Conservation (phyloP, 2,888 invertebrate genomes). For the Adela reaumurella region DNA sequence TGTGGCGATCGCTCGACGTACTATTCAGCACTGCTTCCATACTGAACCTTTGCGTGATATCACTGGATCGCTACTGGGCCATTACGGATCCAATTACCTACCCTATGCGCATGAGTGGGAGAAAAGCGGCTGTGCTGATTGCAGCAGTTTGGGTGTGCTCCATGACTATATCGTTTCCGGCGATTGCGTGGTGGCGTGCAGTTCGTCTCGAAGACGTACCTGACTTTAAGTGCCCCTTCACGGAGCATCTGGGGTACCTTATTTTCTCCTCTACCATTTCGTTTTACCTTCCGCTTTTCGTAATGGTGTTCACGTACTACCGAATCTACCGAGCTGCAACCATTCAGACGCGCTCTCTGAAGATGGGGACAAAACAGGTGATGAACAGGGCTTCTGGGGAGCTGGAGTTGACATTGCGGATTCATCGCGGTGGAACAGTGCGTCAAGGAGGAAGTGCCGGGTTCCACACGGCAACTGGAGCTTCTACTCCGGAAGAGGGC, state of each 20-base stretch:
- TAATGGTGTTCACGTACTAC: constrained; percentile 98
- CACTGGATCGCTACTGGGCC: constrained; percentile 96
- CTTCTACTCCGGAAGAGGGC: constrained; percentile 66
- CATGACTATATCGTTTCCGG: constrained; percentile 95
- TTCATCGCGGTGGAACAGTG: constrained; percentile 86
- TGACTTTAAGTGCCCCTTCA: constrained; percentile 88
- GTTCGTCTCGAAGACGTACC: constrained; percentile 79
- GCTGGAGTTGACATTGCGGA: constrained; percentile 82
- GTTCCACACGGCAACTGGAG: constrained; percentile 38
- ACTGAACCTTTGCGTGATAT: constrained; percentile 94
- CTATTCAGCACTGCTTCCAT: constrained; percentile 97
- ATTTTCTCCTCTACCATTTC: constrained; percentile 97
- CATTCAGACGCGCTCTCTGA: constrained; percentile 85
- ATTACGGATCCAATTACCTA: constrained; percentile 98
- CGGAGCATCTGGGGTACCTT: constrained; percentile 93
- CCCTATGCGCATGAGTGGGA: constrained; percentile 89
- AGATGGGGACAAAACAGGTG: constrained; percentile 88
- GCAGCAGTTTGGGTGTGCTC: constrained; percentile 96
- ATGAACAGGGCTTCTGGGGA: constrained; percentile 82
- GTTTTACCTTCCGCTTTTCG: constrained; percentile 93
- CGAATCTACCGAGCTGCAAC: constrained; percentile 93
- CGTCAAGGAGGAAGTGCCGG: constrained; percentile 55
- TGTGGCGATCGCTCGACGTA: constrained; percentile 96
- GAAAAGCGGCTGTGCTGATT: constrained; percentile 82
- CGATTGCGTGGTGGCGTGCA: constrained; percentile 94